These are phyloP conservation scores for Tetragonula carbonaria DNA, from an alignment of 2,888 invertebrate genomes.

Conservation along the genomic window DNA sequence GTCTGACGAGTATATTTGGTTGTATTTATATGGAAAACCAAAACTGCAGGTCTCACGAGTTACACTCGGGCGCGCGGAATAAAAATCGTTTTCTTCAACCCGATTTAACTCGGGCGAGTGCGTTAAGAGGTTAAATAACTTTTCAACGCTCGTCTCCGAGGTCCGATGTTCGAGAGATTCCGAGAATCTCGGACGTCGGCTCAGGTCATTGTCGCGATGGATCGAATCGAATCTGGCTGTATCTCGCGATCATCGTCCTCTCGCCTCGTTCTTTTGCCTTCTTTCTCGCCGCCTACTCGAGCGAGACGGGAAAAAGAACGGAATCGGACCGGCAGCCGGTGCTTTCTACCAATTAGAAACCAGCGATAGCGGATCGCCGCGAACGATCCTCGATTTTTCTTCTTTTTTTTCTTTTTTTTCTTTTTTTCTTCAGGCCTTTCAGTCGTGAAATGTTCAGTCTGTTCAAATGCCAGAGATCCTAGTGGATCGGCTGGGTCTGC, in stretches of 20 bases:
- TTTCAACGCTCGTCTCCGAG: too few species aligned
- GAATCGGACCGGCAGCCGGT: conserved; percentile 12
- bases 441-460: conserved; percentile 28
- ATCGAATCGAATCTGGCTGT: not conserved
- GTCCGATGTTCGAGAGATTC: too few species aligned
- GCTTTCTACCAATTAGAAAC: conserved; percentile 61
- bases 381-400: conserved; percentile 18
- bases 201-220: not conserved
- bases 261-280: not conserved
- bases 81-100: too few species aligned
- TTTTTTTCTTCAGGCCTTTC: not conserved
- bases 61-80: too few species aligned
- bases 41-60: too few species aligned
- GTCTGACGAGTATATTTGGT: too few species aligned
- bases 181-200: not conserved
- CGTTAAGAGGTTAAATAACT: too few species aligned
- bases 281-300: conserved; percentile 6
- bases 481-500: not conserved
- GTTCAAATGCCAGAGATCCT: conserved; percentile 32
- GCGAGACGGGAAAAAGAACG: conserved; percentile 44
- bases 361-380: conserved; percentile 15
- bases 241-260: conserved; percentile 1
- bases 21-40: too few species aligned
- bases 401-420: too few species aligned
- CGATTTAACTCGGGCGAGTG: too few species aligned